phyloP scores from a whole-genome alignment of 2,797 vertebrate species.

The Spea hammondii region DNA sequence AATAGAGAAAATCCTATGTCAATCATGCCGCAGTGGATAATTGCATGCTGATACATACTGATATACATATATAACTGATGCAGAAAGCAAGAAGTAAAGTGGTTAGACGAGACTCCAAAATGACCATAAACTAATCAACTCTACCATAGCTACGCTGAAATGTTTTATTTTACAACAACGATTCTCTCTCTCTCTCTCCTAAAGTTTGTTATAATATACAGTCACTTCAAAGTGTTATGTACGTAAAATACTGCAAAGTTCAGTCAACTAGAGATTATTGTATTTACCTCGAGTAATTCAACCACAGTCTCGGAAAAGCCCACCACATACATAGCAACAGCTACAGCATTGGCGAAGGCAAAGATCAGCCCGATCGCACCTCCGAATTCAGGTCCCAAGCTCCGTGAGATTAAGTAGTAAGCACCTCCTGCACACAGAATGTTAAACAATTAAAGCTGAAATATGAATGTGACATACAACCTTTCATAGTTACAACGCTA shows the following conservation, averaged over 20 bases:
- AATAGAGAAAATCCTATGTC: too few species aligned
- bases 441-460: neutral
- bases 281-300: slow-evolving; percentile 81
- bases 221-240: neutral
- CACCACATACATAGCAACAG: slow-evolving; percentile 98
- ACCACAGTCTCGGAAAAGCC: slow-evolving; percentile 96
- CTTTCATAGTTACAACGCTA: too few species aligned
- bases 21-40: too few species aligned
- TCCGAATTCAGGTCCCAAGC: slow-evolving; percentile 95
- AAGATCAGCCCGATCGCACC: slow-evolving; percentile 97
- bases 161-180: too few species aligned
- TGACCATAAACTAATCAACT: too few species aligned
- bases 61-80: too few species aligned
- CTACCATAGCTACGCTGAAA: too few species aligned
- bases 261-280: too few species aligned
- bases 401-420: slow-evolving; percentile 96
- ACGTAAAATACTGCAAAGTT: neutral
- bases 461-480: too few species aligned
- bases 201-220: neutral
- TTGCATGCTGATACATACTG: too few species aligned
- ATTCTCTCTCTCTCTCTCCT: neutral
- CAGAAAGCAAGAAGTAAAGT: too few species aligned
- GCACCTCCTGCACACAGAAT: slow-evolving; percentile 79
- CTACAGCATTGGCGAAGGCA: slow-evolving; percentile 96
- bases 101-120: too few species aligned